Evolutionary conservation across 2,888 invertebrate species (phyloP).

Genomic region (Stegophylla sp.): DNA sequence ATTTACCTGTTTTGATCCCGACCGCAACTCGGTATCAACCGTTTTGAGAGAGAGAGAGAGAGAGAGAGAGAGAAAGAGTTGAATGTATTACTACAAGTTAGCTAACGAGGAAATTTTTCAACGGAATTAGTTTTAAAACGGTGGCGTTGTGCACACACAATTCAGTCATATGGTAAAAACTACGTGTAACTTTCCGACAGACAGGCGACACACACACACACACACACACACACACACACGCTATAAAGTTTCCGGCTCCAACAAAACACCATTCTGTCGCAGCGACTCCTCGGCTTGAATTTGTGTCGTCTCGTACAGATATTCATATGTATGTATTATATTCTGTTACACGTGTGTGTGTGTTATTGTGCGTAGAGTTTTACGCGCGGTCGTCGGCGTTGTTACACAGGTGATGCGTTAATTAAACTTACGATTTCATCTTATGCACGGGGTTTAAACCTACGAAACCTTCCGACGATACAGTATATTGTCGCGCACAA

Average conservation of each 20-base stretch:
- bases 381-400: background rate
- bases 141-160: background rate
- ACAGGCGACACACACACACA: background rate
- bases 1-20: too few relatives aligned
- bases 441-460: background rate
- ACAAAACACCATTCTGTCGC: background rate
- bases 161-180: background rate
- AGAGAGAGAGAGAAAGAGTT: background rate
- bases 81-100: background rate
- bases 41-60: background rate
- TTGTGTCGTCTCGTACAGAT: background rate
- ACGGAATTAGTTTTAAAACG: slow-evolving; percentile 5
- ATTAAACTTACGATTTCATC: slow-evolving; percentile 19
- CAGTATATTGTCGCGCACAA: background rate
- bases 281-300: background rate
- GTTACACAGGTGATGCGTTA: slow-evolving; percentile 13
- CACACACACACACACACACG: too few relatives aligned
- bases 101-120: background rate
- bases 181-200: slow-evolving; percentile 6
- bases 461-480: background rate
- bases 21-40: too few relatives aligned
- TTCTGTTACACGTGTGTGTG: background rate
- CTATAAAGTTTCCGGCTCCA: slow-evolving; percentile 2
- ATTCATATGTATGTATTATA: background rate
- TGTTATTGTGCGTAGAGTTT: background rate